Conservation (phyloP, 2,888 invertebrate species). For the Folsomia candida region DNA sequence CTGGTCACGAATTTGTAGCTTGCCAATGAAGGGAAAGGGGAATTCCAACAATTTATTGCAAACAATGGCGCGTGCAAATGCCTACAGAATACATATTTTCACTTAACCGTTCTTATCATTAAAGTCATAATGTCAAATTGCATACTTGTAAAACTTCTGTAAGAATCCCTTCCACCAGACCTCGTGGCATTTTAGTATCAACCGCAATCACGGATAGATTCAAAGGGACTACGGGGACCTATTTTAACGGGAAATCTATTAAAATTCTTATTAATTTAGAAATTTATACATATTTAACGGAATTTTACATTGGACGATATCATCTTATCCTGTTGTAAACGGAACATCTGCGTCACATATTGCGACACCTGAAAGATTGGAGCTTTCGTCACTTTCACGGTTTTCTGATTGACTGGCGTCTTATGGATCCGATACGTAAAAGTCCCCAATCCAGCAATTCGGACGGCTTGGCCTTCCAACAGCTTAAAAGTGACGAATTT, state of each 20-base stretch:
- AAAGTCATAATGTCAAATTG: constrained; percentile 6
- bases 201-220: constrained; percentile 29
- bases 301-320: constrained; percentile 22
- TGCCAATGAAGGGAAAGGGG: constrained; percentile 37
- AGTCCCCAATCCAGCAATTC: constrained; percentile 38
- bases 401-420: neutral
- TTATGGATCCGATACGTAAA: neutral
- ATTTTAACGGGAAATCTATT: neutral
- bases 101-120: constrained; percentile 7
- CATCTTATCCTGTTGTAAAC: constrained; percentile 13
- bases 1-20: constrained; percentile 30
- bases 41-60: constrained; percentile 36
- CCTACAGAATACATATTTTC: neutral
- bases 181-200: constrained; percentile 21
- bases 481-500: constrained; percentile 38
- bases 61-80: constrained; percentile 38
- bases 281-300: too few relatives aligned
- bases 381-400: constrained; percentile 16
- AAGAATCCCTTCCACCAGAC: constrained; percentile 39
- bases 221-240: constrained; percentile 22
- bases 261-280: constrained; percentile 3
- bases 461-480: constrained; percentile 35
- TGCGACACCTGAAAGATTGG: constrained; percentile 27
- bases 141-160: constrained; percentile 37
- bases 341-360: constrained; percentile 28